These are phyloP conservation scores for Lasioglossum pauxillum DNA, from an alignment of 2,888 invertebrate genomes.

Conservation along the genomic window DNA sequence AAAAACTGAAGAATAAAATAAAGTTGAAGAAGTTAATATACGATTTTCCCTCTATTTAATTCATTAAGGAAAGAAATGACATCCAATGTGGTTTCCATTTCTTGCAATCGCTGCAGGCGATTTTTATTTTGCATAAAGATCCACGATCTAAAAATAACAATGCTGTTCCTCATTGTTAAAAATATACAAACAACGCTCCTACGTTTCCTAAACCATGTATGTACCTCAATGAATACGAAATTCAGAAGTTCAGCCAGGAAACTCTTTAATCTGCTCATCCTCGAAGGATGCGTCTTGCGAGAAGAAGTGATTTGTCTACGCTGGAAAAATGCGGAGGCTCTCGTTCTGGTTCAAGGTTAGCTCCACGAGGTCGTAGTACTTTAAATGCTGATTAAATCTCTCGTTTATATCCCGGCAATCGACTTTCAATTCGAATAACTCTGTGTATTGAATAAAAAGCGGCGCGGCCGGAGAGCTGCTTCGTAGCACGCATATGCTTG, in stretches of 20 bases:
- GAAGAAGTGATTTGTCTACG: background rate
- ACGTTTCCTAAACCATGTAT: too few relatives aligned
- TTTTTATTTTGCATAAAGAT: too few relatives aligned
- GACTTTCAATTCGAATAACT: slow-evolving; percentile 14
- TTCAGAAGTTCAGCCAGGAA: too few relatives aligned
- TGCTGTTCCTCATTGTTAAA: too few relatives aligned
- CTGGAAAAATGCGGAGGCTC: background rate
- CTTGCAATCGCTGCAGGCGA: too few relatives aligned
- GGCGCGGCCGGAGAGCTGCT: background rate
- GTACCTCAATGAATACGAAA: background rate
- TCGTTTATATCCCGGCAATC: slow-evolving; percentile 16
- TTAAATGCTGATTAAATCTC: slow-evolving; percentile 6
- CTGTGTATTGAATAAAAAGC: slow-evolving; percentile 10
- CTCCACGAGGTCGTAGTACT: background rate
- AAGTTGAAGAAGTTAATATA: too few relatives aligned
- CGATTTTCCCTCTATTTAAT: too few relatives aligned
- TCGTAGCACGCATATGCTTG: slow-evolving; percentile 4
- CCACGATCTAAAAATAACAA: too few relatives aligned
- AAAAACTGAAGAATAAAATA: too few relatives aligned
- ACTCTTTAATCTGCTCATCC: background rate
- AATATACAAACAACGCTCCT: background rate
- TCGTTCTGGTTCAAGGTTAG: background rate
- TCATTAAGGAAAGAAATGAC: too few relatives aligned
- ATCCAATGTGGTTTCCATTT: too few relatives aligned
- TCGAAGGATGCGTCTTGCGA: background rate